A percentile compares a stretch with the other conserved stretches of the same genome.
phyloP scores from a whole-genome alignment of 2,113 vertebrate genomes.

The Hipposideros armiger region DNA sequence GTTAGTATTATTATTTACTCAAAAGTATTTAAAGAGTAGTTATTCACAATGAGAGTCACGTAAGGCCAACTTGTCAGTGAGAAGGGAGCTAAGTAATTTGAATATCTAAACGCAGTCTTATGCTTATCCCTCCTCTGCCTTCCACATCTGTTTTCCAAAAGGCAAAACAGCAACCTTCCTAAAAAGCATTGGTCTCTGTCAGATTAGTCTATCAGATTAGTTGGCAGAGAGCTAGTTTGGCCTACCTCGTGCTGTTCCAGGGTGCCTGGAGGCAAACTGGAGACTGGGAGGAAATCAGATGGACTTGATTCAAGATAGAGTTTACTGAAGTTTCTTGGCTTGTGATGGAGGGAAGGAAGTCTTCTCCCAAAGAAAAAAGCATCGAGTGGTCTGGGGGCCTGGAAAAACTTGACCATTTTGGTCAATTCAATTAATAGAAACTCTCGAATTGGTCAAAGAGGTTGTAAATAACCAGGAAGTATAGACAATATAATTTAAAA shows the following conservation, averaged over 20 bases:
- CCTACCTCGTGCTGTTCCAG: background rate
- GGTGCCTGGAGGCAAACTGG: slow-evolving; percentile 41
- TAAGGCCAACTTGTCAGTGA: background rate
- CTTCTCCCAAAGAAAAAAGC: background rate
- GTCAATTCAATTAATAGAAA: background rate
- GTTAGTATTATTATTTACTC: background rate
- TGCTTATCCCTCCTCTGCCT: background rate
- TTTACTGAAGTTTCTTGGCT: slow-evolving; percentile 30
- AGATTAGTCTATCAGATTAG: slow-evolving; percentile 65
- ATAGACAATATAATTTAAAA: background rate
- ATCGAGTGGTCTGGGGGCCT: background rate
- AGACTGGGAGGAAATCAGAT: background rate
- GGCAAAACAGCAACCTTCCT: background rate
- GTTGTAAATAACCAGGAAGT: background rate
- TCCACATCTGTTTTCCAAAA: slow-evolving; percentile 44
- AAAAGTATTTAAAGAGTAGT: slow-evolving; percentile 9
- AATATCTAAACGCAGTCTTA: background rate
- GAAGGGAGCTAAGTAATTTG: slow-evolving; percentile 27
- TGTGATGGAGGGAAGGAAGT: background rate
- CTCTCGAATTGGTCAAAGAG: background rate
- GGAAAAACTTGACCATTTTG: background rate
- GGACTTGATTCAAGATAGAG: slow-evolving; percentile 36
- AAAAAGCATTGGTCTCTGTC: slow-evolving; percentile 48
- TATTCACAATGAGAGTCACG: background rate
- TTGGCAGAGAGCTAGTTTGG: slow-evolving; percentile 17